phyloP scores from a whole-genome alignment of 2,888 invertebrate species.

The Malacosoma neustria region DNA sequence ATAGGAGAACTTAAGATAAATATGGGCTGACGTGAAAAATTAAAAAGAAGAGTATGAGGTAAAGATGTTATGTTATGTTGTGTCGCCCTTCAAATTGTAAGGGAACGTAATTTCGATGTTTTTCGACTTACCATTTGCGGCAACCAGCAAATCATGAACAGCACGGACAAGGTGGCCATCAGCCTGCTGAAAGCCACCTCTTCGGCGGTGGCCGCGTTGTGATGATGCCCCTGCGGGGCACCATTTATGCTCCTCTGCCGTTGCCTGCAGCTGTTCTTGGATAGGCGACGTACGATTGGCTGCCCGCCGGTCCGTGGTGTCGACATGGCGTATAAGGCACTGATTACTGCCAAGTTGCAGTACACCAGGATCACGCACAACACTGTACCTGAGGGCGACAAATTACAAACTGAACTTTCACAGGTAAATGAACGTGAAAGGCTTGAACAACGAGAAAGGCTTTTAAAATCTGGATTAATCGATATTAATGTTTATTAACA shows the following conservation, averaged over 20 bases:
- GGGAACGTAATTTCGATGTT: too few species aligned
- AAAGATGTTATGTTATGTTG: too few species aligned
- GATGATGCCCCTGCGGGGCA: conserved; percentile 26
- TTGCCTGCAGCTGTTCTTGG: conserved; percentile 47
- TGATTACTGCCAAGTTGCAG: conserved; percentile 88
- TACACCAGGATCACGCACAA: conserved; percentile 85
- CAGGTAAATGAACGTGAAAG: too few species aligned
- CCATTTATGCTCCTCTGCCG: conserved; percentile 21
- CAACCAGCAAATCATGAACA: conserved; percentile 90
- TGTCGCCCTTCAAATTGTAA: too few species aligned
- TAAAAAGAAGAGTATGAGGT: too few species aligned
- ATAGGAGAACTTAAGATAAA: too few species aligned
- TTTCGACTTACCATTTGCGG: conserved; percentile 92
- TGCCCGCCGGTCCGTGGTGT: conserved; percentile 41
- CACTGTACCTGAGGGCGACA: conserved; percentile 73
- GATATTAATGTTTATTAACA: too few species aligned
- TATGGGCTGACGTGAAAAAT: too few species aligned
- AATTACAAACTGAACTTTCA: too few species aligned
- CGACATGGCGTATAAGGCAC: conserved; percentile 79
- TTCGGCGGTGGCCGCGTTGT: conserved; percentile 80
- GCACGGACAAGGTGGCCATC: conserved; percentile 88
- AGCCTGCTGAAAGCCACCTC: conserved; percentile 90
- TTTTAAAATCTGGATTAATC: too few species aligned
- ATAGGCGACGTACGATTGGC: conserved; percentile 50
- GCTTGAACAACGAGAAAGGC: too few species aligned